Evolutionary conservation across 2,797 vertebrate genomes (phyloP), one percentile per base, ranked within the genome.

Genomic region (Chiroxiphia lanceolata): DNA sequence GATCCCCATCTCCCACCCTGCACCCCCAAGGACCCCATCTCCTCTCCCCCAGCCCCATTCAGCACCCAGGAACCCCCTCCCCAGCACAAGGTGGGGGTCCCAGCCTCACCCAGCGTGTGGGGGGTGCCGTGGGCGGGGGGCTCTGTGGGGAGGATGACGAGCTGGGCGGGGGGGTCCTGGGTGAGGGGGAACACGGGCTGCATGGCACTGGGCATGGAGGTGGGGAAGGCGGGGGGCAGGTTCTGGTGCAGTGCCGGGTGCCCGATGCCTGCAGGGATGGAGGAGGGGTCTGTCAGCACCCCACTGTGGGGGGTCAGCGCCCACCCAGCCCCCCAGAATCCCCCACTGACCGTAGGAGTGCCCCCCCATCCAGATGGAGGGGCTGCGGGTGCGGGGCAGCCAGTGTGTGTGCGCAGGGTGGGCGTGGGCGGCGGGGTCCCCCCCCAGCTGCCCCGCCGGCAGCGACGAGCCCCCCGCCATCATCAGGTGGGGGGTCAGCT

Each of bases 311-410:
- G 56, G 26, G 5, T 19, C 54, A 20, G 48, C 64, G 44, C 38
- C 60, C 56, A 2, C 33, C 33, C 47, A 29, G 9, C 22, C 1
- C 5, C 13, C 21, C 82, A n/a, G n/a, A n/a, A n/a, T n/a, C 17
- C 3, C 2, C 31, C 7, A 2, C 98, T 97, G 93, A 99, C 99
- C 99, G 44, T 99, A 99, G 54, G 99, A 99, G 96, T 99, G 99
- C 51, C 99, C 99, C 69, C 99, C 98, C 99, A 99, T 99, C 99
- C 99, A 99, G 84, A 99, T 96, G 65, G 99, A 99, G 94, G 99
- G 99, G 97, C 99, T 99, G 97, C 99, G 99, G 81, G 99, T 99
- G 92, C 99, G 98, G 96, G 99, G 99, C 98, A 99, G 98, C 99
- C 99, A 99, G 83, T 99, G 99, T 10, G 99, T 98, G 87, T 99